A percentile compares a stretch with the other conserved stretches of the same genome.
Conservation (phyloP, 2,888 invertebrate species). For the Platycheirus rosarum region DNA sequence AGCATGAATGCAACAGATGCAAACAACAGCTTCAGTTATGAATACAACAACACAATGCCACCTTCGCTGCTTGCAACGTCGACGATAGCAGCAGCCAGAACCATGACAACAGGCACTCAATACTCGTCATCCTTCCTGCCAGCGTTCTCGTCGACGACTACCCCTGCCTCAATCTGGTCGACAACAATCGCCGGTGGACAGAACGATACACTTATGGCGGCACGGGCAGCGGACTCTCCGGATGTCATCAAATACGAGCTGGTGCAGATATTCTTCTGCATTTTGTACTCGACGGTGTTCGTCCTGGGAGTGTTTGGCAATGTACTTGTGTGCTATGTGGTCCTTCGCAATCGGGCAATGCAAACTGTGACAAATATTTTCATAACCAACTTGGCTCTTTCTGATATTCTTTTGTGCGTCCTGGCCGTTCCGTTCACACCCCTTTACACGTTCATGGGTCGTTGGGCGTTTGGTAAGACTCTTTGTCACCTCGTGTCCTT, state of each 20-base stretch:
- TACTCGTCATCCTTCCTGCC: slow-evolving; percentile 51
- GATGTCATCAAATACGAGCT: slow-evolving; percentile 79
- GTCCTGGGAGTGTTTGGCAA: slow-evolving; percentile 95
- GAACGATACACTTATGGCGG: slow-evolving; percentile 62
- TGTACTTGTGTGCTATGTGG: slow-evolving; percentile 95
- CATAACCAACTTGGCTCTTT: slow-evolving; percentile 97
- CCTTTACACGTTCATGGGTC: slow-evolving; percentile 93
- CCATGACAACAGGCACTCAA: slow-evolving; percentile 56
- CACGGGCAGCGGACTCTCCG: slow-evolving; percentile 52
- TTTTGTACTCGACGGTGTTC: slow-evolving; percentile 84
- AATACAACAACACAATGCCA: slow-evolving; percentile 50
- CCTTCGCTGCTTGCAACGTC: slow-evolving; percentile 42
- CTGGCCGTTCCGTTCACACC: slow-evolving; percentile 98
- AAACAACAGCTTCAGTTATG: slow-evolving; percentile 51
- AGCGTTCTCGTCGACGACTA: slow-evolving; percentile 72
- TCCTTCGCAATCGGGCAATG: slow-evolving; percentile 96
- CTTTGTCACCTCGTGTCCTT: slow-evolving; percentile 95
- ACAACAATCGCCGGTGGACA: slow-evolving; percentile 69
- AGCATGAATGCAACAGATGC: slow-evolving; percentile 61
- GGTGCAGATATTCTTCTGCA: slow-evolving; percentile 81
- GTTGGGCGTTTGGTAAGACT: slow-evolving; percentile 96
- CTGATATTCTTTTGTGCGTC: slow-evolving; percentile 95
- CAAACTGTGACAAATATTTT: slow-evolving; percentile 99
- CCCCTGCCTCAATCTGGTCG: slow-evolving; percentile 68
- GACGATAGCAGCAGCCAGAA: slow-evolving; percentile 19